phyloP scores from a whole-genome alignment of 2,888 invertebrate genomes.

The Odontothrips loti region DNA sequence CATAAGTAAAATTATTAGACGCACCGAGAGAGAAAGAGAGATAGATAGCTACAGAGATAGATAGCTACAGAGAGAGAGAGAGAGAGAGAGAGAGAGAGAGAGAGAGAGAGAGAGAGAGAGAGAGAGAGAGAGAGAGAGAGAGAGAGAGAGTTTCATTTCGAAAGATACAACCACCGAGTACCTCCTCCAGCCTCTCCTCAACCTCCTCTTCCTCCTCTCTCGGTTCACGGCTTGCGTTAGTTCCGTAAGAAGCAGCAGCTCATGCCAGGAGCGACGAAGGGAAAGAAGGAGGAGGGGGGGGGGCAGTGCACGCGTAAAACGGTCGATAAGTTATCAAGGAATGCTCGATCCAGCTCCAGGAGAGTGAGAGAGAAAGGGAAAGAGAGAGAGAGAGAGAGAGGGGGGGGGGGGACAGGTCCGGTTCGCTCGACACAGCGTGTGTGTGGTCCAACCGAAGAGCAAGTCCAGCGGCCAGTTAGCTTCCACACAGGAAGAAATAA shows the following conservation, averaged over 20 bases:
- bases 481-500: background rate
- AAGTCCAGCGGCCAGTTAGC: background rate
- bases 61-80: no score
- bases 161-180: no score
- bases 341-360: background rate
- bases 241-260: background rate
- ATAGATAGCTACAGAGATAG: no score
- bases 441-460: background rate
- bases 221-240: background rate
- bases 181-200: background rate
- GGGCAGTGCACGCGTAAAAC: no score
- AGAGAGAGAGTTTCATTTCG: no score
- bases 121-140: no score
- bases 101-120: no score
- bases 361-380: background rate
- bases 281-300: background rate
- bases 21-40: no score
- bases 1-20: no score
- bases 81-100: no score
- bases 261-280: background rate
- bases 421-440: background rate
- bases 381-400: background rate
- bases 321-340: background rate
- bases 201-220: background rate
- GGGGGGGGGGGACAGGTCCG: background rate